Evolutionary conservation across 2,888 invertebrate species (phyloP), one percentile per base, ranked within the genome.

Genomic region (Litoditis marina): DNA sequence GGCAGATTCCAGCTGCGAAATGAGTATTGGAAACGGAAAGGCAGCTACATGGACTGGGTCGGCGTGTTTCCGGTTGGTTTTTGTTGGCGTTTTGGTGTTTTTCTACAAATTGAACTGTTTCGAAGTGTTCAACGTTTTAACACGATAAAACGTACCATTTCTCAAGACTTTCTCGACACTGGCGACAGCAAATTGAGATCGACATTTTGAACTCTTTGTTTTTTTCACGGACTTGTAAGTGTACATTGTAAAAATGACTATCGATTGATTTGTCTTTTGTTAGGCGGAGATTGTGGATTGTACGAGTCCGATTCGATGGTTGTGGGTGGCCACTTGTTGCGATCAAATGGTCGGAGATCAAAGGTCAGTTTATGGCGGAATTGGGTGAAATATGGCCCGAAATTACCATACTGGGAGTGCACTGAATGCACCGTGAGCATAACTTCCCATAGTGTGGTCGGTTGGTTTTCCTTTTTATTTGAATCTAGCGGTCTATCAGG

Each of bases 21-120:
- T 8, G 50, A 63, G 27, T 78, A 65, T 30, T 79, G 77, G 71
- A 60, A 64, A n/a, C 51, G 62, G 22, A 52, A 65, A 30, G 77
- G 78, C 28, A 73, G 77, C 30, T 76, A 73, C 62, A 63, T 67
- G 31, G 80, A 80, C 52, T 80, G 80, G 80, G 63, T 79, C 28
- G 73, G 76, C 3, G 58, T 77, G 4, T 73, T 68, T 36, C 72
- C 74, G 42, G 68, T 70, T 36, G 36, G 60, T 31, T 32, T 25
- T 8, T 49, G 4, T 22, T 25, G 19, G 39, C 39, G 39, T 39
- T 39, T 39, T 39, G 39, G 16, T 39, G 13, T 39, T 11, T 7
- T 25, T 44, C 8, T 44, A n/a, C n/a, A n/a, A n/a, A n/a, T n/a
- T n/a, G n/a, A n/a, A n/a, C n/a, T n/a, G n/a, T n/a, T n/a, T n/a